A percentile compares a stretch with the other conserved stretches of the same genome.
Conservation (phyloP, 2,113 vertebrate species). For the Chinchilla lanigera region DNA sequence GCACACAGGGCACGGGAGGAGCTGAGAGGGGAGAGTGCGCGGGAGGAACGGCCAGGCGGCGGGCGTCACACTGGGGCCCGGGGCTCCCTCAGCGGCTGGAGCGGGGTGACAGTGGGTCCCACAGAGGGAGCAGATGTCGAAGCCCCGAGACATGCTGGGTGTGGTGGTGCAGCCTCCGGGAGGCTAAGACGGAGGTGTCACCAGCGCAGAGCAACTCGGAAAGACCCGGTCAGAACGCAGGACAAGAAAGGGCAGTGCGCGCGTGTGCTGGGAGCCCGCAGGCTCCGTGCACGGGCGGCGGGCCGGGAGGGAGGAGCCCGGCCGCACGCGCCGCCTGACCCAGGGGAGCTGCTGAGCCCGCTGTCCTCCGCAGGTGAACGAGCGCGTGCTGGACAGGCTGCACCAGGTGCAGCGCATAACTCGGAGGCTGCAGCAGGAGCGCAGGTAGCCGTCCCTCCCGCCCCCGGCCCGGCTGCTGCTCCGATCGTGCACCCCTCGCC, state of each 20-base stretch:
- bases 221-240: background rate
- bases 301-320: background rate
- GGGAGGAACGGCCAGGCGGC: background rate
- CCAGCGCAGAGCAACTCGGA: background rate
- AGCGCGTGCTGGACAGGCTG: constrained; percentile 92
- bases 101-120: too few relatives aligned
- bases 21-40: background rate
- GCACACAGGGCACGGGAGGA: too few relatives aligned
- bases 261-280: background rate
- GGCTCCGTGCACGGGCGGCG: fast-evolving
- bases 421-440: constrained; percentile 91
- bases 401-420: constrained; percentile 94
- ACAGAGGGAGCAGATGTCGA: background rate
- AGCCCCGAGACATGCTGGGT: background rate
- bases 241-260: background rate
- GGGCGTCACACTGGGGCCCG: background rate
- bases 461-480: too few relatives aligned
- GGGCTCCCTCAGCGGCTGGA: background rate
- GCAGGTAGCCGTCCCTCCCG: constrained; percentile 84
- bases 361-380: constrained; percentile 88
- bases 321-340: fast-evolving
- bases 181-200: background rate
- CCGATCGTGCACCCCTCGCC: background rate
- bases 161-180: background rate
- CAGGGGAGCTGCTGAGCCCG: fast-evolving